phyloP scores from a whole-genome alignment of 2,113 vertebrate genomes.

The Galbula dea region DNA sequence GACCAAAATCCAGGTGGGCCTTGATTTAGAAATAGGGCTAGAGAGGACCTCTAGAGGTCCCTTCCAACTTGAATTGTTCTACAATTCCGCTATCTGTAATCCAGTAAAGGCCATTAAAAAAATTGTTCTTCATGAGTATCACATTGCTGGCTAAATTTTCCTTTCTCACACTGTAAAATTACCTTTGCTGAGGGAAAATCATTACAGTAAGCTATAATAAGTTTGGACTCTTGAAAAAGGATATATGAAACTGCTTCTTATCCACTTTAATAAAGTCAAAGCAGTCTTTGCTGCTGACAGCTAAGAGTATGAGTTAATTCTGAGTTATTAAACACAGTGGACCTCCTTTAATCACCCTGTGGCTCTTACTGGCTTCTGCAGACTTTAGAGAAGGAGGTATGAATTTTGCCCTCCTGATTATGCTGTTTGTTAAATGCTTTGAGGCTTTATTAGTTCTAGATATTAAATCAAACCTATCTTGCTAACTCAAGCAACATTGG shows the following conservation, averaged over 20 bases:
- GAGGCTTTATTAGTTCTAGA: neutral
- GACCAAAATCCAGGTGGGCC: neutral
- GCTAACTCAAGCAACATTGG: neutral
- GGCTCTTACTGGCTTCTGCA: neutral
- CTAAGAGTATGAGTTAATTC: neutral
- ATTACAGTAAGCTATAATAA: neutral
- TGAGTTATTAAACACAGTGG: neutral
- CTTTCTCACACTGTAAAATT: neutral
- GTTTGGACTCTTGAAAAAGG: neutral
- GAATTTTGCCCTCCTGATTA: neutral
- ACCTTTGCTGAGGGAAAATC: neutral
- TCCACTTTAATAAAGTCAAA: neutral
- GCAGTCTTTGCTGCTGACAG: neutral
- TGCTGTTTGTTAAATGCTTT: neutral
- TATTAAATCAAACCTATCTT: neutral
- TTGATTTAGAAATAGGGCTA: neutral
- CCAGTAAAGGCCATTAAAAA: neutral
- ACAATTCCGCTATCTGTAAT: neutral
- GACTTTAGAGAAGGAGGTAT: neutral
- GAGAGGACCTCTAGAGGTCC: neutral
- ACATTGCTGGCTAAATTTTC: neutral
- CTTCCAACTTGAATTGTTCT: neutral
- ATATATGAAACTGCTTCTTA: neutral
- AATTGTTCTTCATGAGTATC: neutral
- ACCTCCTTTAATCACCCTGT: neutral